Evolutionary conservation across 2,888 invertebrate genomes (phyloP), one percentile per base, ranked within the genome.

Genomic region (Trileptium ribeirensis): DNA sequence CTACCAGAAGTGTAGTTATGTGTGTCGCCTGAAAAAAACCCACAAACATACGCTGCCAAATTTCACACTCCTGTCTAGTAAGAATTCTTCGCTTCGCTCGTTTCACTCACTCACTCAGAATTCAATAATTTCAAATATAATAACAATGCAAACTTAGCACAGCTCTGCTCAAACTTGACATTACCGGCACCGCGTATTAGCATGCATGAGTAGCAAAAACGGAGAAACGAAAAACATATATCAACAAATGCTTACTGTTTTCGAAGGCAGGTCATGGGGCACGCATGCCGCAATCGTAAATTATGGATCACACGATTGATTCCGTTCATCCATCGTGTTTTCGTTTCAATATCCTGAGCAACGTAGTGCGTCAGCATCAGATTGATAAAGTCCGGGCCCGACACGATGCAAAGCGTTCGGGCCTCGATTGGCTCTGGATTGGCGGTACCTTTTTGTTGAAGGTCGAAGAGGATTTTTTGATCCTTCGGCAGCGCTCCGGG

Each of bases 331-430:
- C 98, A 99, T 86, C 92, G 92, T 24, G 24, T 8, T 51, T 51
- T 51, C 8, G 51, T 51, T 51, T 94, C 94, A 31, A 94, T 93
- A 90, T 96, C 95, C 24, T 95, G 94, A 88, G 96, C 97, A 83
- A 98, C 94, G 86, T 99, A 94, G 83, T 97, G 97, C 87, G 97
- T 96, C 90, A 97, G 97, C 90, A 94, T 96, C 89, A 98, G 96
- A 90, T 97, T 98, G 89, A 99, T 99, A 90, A 99, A 95, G 90
- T 99, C 99, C 29, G 95, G 95, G 19, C 98, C 98, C 88, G 96
- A 96, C 90, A 98, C 98, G 87, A 99, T 95, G 83, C 97, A 97
- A 78, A 99, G 91, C 1, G 97, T 96, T 88, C 96, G 94, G 83
- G 96, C 95, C 86, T 98, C 98, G 84, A 97, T 89, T 74, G 88